A percentile compares a stretch with the other conserved stretches of the same genome.
These are phyloP conservation scores for Styela plicata DNA, from an alignment of 23 tunicate genomes.

Conservation along the genomic window DNA sequence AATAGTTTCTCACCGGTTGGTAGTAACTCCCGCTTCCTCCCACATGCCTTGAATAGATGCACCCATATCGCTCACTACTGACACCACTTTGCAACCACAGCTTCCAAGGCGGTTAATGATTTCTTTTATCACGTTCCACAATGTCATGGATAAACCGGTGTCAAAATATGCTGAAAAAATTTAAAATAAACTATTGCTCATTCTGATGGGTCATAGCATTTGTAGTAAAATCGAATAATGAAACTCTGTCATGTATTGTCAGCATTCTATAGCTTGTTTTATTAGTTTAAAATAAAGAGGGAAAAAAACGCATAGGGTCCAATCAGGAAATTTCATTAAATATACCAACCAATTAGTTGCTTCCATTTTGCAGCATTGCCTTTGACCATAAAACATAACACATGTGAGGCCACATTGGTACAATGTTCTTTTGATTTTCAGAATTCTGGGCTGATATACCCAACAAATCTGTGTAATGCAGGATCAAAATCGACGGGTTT, in stretches of 20 bases:
- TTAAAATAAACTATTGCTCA: too few species aligned
- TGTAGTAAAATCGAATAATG: background rate
- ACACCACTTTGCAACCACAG: background rate
- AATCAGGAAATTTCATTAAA: background rate
- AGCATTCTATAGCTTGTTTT: too few species aligned
- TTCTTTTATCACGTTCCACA: background rate
- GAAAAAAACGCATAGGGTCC: too few species aligned
- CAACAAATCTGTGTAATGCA: background rate
- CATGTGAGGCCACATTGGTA: background rate
- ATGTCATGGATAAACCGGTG: background rate
- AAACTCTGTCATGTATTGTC: too few species aligned
- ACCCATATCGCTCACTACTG: background rate
- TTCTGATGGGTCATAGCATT: background rate
- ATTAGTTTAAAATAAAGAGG: too few species aligned
- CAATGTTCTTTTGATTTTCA: background rate
- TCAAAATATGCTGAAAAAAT: constrained; percentile 1
- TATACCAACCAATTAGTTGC: background rate
- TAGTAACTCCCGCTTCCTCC: background rate
- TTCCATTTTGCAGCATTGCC: background rate
- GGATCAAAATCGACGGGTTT: constrained; percentile 4
- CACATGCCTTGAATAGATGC: constrained; percentile 2
- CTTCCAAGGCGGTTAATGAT: background rate
- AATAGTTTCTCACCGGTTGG: background rate
- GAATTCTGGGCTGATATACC: background rate
- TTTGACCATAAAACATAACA: background rate